These are phyloP conservation scores for Myrmecophaga tridactyla DNA, from an alignment of 2,113 vertebrate genomes.

Conservation along the genomic window DNA sequence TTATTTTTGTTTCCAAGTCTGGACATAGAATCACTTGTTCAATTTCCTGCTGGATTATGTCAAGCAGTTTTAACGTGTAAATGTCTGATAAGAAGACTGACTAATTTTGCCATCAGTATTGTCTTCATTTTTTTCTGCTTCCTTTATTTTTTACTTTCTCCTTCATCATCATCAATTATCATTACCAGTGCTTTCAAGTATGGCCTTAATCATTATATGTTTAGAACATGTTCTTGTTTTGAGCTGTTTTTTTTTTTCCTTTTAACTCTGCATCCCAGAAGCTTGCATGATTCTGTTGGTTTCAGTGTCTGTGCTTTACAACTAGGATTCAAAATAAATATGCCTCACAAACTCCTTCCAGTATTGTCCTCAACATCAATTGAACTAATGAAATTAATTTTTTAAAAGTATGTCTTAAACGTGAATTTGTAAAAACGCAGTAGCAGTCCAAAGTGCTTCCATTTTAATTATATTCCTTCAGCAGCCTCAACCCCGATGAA, in stretches of 20 bases:
- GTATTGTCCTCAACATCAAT: neutral
- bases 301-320: neutral
- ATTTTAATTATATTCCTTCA: neutral
- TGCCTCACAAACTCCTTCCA: neutral
- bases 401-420: neutral
- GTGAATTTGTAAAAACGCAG: neutral
- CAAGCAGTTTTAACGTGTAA: slow-evolving; percentile 68
- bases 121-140: neutral
- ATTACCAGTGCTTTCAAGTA: neutral
- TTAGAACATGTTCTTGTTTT: neutral
- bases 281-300: neutral
- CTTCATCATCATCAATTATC: neutral
- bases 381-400: neutral
- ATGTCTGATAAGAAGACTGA: slow-evolving; percentile 67
- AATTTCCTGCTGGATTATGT: slow-evolving; percentile 73
- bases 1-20: slow-evolving; percentile 78
- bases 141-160: neutral
- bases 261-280: neutral
- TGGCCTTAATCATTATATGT: neutral
- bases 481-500: neutral
- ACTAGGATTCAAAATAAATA: neutral
- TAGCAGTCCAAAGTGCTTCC: neutral
- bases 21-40: slow-evolving; percentile 71
- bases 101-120: slow-evolving; percentile 39
- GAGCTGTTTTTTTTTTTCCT: neutral